Percentiles rank a stretch among this genome's conserved stretches.
Conservation (phyloP, 2,113 vertebrate genomes). For the Tricholaema leucomelas region DNA sequence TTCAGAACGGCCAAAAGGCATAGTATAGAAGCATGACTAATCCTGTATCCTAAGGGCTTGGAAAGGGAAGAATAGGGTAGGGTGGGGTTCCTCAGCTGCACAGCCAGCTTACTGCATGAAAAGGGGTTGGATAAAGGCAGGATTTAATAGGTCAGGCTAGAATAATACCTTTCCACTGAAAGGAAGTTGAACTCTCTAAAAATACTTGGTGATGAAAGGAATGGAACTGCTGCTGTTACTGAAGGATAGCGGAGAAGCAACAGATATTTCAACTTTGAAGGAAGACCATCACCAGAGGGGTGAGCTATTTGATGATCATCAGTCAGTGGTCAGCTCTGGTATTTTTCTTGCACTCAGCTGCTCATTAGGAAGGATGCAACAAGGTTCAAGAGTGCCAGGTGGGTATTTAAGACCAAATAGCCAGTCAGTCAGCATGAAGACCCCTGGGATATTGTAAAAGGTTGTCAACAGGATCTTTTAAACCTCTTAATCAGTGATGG, state of each 20-base stretch:
- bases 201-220: slow-evolving; percentile 4
- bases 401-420: neutral
- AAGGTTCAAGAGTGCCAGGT: neutral
- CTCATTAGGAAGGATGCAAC: neutral
- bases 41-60: slow-evolving; percentile 1
- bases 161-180: slow-evolving; percentile 15
- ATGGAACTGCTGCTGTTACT: neutral
- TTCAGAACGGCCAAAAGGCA: neutral
- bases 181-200: neutral
- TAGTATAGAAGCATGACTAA: slow-evolving; percentile 37
- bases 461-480: neutral
- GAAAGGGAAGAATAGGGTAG: neutral
- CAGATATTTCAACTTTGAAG: neutral
- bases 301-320: neutral
- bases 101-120: neutral
- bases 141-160: slow-evolving; percentile 30
- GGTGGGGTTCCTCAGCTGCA: slow-evolving; percentile 1
- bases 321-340: neutral
- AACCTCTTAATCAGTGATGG: neutral
- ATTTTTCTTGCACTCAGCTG: neutral
- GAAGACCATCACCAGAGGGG: neutral
- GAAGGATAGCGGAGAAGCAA: neutral
- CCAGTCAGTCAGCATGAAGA: neutral
- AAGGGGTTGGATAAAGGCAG: slow-evolving; percentile 25
- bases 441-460: neutral